Conservation (phyloP, 2,113 vertebrate species). For the Oenanthe melanoleuca region DNA sequence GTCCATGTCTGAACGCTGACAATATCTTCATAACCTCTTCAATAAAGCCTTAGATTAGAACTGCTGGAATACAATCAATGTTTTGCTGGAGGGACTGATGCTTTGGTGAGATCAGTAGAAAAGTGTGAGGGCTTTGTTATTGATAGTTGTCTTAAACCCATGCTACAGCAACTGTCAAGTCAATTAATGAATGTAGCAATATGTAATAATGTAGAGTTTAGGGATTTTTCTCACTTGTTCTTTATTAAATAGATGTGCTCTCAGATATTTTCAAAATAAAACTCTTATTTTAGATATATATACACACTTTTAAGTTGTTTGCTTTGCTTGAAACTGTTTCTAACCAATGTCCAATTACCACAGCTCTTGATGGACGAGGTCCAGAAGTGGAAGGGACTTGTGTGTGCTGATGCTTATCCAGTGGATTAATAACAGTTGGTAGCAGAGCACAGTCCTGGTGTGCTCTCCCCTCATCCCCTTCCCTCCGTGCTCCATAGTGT, state of each 20-base stretch:
- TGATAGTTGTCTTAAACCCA: neutral
- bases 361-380: neutral
- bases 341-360: neutral
- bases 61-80: neutral
- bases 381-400: neutral
- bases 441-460: neutral
- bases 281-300: neutral
- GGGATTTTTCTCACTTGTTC: neutral
- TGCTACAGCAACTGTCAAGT: neutral
- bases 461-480: neutral
- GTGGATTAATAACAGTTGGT: neutral
- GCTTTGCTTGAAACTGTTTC: neutral
- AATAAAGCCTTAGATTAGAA: neutral
- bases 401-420: neutral
- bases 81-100: neutral
- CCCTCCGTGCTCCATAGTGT: rapidly evolving
- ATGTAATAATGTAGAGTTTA: neutral
- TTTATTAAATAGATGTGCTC: neutral
- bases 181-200: neutral
- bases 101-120: neutral
- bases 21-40: neutral
- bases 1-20: neutral
- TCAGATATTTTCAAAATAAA: neutral
- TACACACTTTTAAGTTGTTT: neutral
- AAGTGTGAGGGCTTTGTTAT: neutral